A percentile compares a stretch with the other conserved stretches of the same genome.
phyloP scores from a whole-genome alignment of 2,113 vertebrate species.

The Coreoperca whiteheadi region DNA sequence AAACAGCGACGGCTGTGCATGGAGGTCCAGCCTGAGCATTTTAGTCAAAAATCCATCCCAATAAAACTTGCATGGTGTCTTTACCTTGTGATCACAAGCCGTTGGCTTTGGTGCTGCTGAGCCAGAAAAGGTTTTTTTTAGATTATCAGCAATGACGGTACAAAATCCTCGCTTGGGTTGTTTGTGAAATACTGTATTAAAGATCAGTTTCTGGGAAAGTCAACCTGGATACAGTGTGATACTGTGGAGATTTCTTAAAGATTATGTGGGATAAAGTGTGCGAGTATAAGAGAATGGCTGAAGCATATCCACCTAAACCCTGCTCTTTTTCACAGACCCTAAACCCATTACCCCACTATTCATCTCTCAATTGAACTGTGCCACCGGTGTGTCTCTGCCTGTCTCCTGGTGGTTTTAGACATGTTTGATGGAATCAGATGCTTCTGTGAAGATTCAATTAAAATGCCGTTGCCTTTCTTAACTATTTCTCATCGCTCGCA shows the following conservation, averaged over 20 bases:
- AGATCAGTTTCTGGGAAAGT: conserved; percentile 44
- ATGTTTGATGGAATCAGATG: conserved; percentile 72
- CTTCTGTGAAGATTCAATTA: conserved; percentile 76
- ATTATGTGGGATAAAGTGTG: conserved; percentile 76
- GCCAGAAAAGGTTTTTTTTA: not conserved
- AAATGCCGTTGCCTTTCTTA: conserved; percentile 74
- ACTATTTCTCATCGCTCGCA: conserved; percentile 66
- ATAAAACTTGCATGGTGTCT: conserved; percentile 17
- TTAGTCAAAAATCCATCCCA: conserved; percentile 18
- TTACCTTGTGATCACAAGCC: conserved; percentile 19
- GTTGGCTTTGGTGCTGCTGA: not conserved
- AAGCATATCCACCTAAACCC: conserved; percentile 73
- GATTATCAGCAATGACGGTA: not conserved
- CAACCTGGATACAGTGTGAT: conserved; percentile 40
- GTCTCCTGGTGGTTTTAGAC: conserved; percentile 64
- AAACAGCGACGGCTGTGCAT: not conserved
- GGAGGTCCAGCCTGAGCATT: conserved; percentile 19
- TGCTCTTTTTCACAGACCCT: conserved; percentile 62
- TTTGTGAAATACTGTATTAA: conserved; percentile 58
- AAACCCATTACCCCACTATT: conserved; percentile 70
- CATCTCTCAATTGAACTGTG: conserved; percentile 68
- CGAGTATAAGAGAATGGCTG: conserved; percentile 63
- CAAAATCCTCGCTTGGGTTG: conserved; percentile 27
- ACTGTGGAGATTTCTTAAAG: conserved; percentile 66
- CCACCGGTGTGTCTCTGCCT: conserved; percentile 36